phyloP scores from a whole-genome alignment of 2,797 vertebrate species.

The Aplochiton taeniatus region DNA sequence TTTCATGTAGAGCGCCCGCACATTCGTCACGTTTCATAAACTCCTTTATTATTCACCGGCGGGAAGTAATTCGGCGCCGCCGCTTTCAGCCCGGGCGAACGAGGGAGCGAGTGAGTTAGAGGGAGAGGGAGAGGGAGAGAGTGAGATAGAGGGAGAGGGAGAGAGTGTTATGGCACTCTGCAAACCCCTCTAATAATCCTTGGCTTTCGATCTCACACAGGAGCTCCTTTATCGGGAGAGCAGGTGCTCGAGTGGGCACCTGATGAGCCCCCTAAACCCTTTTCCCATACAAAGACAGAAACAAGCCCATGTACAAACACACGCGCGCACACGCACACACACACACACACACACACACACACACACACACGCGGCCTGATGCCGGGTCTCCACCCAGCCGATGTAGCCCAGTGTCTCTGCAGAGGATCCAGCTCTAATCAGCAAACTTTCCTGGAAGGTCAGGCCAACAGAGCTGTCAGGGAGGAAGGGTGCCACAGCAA shows the following conservation, averaged over 20 bases:
- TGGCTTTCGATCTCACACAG: slow-evolving; percentile 55
- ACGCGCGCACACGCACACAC: no score
- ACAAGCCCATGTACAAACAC: no score
- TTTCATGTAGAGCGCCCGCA: slow-evolving; percentile 68
- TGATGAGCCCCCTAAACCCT: slow-evolving; percentile 43
- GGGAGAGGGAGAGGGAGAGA: slow-evolving; percentile 53
- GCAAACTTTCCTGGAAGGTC: slow-evolving; percentile 38
- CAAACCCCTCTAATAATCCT: slow-evolving; percentile 63
- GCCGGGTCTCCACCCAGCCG: slow-evolving; percentile 31
- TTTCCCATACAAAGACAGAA: slow-evolving; percentile 5
- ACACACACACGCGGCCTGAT: neutral
- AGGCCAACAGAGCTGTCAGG: slow-evolving; percentile 72
- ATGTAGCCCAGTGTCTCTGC: neutral
- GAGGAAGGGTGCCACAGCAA: slow-evolving; percentile 47
- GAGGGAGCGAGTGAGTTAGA: slow-evolving; percentile 56
- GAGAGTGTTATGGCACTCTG: slow-evolving; percentile 35
- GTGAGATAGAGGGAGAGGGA: slow-evolving; percentile 51
- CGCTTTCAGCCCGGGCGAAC: slow-evolving; percentile 37
- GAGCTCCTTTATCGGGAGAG: slow-evolving; percentile 65
- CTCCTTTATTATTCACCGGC: slow-evolving; percentile 76
- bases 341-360: neutral
- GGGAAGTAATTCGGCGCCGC: slow-evolving; percentile 67
- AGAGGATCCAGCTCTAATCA: neutral
- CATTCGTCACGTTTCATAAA: slow-evolving; percentile 81
- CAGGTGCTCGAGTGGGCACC: slow-evolving; percentile 59